phyloP scores from a whole-genome alignment of 2,113 vertebrate genomes.

The Oncorhynchus kisutch region DNA sequence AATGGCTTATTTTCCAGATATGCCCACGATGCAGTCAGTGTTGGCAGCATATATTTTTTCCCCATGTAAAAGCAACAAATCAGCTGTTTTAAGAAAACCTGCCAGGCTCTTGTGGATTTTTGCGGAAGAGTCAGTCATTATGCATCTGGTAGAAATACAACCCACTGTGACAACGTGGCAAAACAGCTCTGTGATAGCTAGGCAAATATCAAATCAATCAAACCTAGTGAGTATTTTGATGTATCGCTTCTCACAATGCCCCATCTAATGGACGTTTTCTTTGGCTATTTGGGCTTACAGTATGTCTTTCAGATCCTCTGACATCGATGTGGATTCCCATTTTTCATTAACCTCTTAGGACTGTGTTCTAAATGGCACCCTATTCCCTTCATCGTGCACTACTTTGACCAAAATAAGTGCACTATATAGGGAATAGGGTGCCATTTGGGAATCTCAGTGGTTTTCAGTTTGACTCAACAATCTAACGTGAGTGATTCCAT shows the following conservation, averaged over 20 bases:
- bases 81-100: slow-evolving; percentile 77
- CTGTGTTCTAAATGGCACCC: slow-evolving; percentile 24
- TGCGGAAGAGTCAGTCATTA: slow-evolving; percentile 77
- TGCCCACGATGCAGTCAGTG: slow-evolving; percentile 56
- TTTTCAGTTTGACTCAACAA: slow-evolving; percentile 30
- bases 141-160: slow-evolving; percentile 83
- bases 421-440: slow-evolving; percentile 7
- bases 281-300: neutral
- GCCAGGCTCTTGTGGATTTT: slow-evolving; percentile 73
- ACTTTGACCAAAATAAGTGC: slow-evolving; percentile 17
- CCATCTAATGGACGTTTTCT: too few species aligned
- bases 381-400: slow-evolving; percentile 23
- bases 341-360: slow-evolving; percentile 8
- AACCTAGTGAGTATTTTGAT: slow-evolving; percentile 52
- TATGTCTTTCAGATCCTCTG: neutral
- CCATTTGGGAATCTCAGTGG: too few species aligned
- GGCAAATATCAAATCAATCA: slow-evolving; percentile 77
- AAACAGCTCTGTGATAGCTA: slow-evolving; percentile 76
- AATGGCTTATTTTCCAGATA: slow-evolving; percentile 72
- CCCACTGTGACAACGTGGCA: slow-evolving; percentile 80
- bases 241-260: neutral
- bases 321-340: neutral
- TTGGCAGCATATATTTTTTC: slow-evolving; percentile 56
- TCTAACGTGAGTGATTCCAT: slow-evolving; percentile 4
- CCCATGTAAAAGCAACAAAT: slow-evolving; percentile 81